phyloP scores from a whole-genome alignment of 2,113 vertebrate genomes.

The Sterrhoptilus dennistouni region DNA sequence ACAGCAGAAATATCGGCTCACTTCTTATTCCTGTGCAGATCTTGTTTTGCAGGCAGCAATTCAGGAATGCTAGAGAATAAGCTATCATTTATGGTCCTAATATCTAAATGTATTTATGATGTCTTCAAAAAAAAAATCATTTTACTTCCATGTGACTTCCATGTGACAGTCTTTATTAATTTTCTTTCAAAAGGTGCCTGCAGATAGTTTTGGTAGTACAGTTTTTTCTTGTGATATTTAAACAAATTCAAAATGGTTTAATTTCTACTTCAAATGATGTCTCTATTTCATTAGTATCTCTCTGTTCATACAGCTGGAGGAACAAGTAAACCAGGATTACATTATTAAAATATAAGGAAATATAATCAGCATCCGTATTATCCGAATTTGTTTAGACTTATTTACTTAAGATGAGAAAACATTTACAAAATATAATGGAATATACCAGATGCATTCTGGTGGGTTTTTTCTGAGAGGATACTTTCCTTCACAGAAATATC shows the following conservation, averaged over 20 bases:
- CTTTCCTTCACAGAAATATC: background rate
- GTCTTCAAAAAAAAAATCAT: background rate
- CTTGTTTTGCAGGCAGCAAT: background rate
- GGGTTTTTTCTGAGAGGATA: background rate
- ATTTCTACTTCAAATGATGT: background rate
- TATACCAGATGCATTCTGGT: background rate
- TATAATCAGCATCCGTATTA: background rate
- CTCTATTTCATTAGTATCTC: background rate
- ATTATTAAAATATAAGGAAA: background rate
- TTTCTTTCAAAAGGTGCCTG: background rate
- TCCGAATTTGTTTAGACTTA: background rate
- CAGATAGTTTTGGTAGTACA: background rate
- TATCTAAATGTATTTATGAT: background rate
- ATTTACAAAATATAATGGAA: background rate
- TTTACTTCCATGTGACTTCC: background rate
- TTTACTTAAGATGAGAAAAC: background rate
- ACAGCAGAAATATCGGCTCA: background rate
- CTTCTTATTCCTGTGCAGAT: background rate
- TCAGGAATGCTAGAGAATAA: background rate
- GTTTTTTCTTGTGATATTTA: background rate
- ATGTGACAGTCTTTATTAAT: background rate
- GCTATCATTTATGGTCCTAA: background rate
- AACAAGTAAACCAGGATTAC: background rate
- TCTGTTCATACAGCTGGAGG: background rate
- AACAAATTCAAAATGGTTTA: background rate